Conservation (phyloP, 35 echinoderm and acorn worm genomes). For the Amphiura filiformis region DNA sequence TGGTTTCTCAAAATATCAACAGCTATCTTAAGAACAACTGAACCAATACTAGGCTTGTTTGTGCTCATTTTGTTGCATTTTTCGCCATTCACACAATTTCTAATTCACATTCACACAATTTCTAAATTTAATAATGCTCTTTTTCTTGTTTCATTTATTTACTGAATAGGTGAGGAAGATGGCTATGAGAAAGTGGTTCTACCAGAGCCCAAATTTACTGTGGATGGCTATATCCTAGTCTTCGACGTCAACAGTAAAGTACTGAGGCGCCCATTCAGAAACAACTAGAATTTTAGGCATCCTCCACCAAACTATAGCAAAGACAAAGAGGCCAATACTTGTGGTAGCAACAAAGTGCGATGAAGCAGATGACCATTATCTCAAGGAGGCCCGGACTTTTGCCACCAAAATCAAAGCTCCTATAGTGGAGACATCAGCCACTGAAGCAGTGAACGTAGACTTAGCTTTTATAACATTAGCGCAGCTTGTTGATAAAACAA, state of each 20-base stretch:
- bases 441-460: conserved; percentile 81
- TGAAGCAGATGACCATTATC: conserved; percentile 46
- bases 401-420: conserved; percentile 51
- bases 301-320: conserved; percentile 39
- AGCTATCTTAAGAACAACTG: too few species aligned
- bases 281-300: conserved; percentile 55
- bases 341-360: conserved; percentile 87
- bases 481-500: conserved; percentile 61
- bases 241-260: conserved; percentile 69
- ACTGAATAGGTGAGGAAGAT: conserved; percentile 67
- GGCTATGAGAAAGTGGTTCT: conserved; percentile 63
- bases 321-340: conserved; percentile 64
- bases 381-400: conserved; percentile 48
- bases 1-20: too few species aligned
- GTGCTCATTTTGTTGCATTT: too few species aligned
- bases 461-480: conserved; percentile 69
- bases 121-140: too few species aligned
- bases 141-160: neutral
- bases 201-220: conserved; percentile 77
- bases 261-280: conserved; percentile 48
- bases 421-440: conserved; percentile 82
- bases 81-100: too few species aligned
- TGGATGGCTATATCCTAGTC: conserved; percentile 83
- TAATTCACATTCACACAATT: too few species aligned
- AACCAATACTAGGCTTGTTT: too few species aligned